These are phyloP conservation scores for Lacerta agilis DNA, from an alignment of 2,797 vertebrate genomes.

Conservation along the genomic window DNA sequence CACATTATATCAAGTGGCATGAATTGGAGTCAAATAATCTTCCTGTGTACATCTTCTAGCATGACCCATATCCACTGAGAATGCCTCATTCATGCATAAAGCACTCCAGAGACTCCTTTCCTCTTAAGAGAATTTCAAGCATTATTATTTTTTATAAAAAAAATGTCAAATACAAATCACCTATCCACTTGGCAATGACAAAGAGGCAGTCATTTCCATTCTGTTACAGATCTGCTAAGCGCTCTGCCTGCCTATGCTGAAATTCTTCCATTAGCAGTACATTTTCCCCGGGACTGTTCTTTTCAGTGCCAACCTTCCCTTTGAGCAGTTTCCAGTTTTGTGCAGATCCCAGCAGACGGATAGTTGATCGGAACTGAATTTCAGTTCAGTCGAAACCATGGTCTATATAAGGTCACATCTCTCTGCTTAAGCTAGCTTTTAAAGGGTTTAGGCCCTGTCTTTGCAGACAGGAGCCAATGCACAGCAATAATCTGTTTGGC, in stretches of 20 bases:
- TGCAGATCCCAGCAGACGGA: constrained; percentile 42
- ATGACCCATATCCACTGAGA: constrained; percentile 97
- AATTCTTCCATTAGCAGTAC: constrained; percentile 72
- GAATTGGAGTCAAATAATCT: constrained; percentile 99
- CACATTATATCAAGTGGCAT: constrained; percentile 99
- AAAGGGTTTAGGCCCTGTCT: background rate
- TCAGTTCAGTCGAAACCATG: constrained; percentile 59
- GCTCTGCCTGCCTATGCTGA: constrained; percentile 69
- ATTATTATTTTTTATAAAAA: constrained; percentile 16
- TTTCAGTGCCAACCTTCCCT: constrained; percentile 83
- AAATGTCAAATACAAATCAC: constrained; percentile 71
- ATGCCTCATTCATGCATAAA: constrained; percentile 92
- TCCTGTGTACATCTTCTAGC: constrained; percentile 99
- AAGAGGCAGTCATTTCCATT: constrained; percentile 72
- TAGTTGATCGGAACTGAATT: constrained; percentile 60
- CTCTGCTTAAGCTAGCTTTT: constrained; percentile 55
- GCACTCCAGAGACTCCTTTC: constrained; percentile 79
- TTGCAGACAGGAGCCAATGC: background rate
- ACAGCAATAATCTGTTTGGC: background rate
- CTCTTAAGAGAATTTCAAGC: constrained; percentile 78
- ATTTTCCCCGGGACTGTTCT: constrained; percentile 79
- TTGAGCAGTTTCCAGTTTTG: constrained; percentile 70
- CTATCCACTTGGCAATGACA: constrained; percentile 81
- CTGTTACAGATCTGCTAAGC: constrained; percentile 64
- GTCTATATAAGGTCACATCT: constrained; percentile 28